These are phyloP conservation scores for Blastomussa wellsi DNA, from an alignment of 92 coral and sea anemone genomes.

Conservation along the genomic window DNA sequence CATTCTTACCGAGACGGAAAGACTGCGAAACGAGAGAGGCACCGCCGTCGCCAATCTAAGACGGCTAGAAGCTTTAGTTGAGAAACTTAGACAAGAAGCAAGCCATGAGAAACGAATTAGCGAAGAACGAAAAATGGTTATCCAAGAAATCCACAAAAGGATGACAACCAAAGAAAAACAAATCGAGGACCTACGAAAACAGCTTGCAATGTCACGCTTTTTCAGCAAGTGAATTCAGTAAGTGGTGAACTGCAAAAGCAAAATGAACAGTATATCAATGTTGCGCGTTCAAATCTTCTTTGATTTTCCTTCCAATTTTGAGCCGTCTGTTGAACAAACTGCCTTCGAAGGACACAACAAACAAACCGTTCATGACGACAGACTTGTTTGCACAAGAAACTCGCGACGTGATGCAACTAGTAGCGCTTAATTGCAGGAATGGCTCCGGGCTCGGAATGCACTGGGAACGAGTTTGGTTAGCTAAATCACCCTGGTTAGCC, in stretches of 20 bases:
- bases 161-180: constrained; percentile 71
- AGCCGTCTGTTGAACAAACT: too few species aligned
- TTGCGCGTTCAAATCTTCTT: background rate
- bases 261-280: background rate
- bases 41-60: constrained; percentile 67
- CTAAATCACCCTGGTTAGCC: too few species aligned
- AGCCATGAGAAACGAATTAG: constrained; percentile 30
- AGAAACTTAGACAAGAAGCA: constrained; percentile 58
- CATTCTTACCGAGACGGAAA: constrained; percentile 86
- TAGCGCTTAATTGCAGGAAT: too few species aligned
- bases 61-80: constrained; percentile 59
- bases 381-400: constrained; percentile 6
- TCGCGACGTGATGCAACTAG: background rate
- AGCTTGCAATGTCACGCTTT: constrained; percentile 55
- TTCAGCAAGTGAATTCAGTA: constrained; percentile 24
- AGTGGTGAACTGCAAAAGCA: background rate
- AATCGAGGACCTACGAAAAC: constrained; percentile 67
- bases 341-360: too few species aligned
- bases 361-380: background rate
- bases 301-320: background rate
- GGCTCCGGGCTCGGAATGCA: too few species aligned
- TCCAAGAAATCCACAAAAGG: constrained; percentile 70
- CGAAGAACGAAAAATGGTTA: constrained; percentile 51
- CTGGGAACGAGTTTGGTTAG: too few species aligned
- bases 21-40: constrained; percentile 78